Evolutionary conservation across 2,113 vertebrate genomes (phyloP).

Genomic region (Protobothrops flavoviridis): DNA sequence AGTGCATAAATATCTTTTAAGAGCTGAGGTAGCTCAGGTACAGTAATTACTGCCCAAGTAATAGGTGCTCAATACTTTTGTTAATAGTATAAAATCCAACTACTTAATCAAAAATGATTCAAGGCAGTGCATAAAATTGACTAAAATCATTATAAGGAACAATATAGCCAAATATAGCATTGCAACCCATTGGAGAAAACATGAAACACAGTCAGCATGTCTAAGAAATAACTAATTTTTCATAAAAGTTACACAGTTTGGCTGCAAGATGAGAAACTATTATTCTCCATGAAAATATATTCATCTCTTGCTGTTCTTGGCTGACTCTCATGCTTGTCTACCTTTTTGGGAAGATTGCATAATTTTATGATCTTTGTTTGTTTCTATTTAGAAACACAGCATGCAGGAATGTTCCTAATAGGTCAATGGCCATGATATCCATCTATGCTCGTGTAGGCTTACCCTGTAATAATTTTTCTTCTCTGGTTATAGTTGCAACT

Average conservation of each 20-base stretch:
- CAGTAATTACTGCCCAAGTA: neutral
- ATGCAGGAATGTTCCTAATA: slow-evolving; percentile 53
- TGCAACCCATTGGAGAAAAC: neutral
- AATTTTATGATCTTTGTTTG: slow-evolving; percentile 56
- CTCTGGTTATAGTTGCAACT: slow-evolving; percentile 23
- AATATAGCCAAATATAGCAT: neutral
- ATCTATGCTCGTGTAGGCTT: slow-evolving; percentile 50
- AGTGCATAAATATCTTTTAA: neutral
- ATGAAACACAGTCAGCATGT: neutral
- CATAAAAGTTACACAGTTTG: slow-evolving; percentile 40
- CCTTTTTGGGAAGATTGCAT: slow-evolving; percentile 47
- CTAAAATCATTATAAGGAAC: neutral
- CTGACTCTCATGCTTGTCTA: slow-evolving; percentile 32
- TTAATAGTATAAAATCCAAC: neutral
- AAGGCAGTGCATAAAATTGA: neutral
- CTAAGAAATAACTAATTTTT: slow-evolving; percentile 39
- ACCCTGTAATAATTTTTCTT: slow-evolving; percentile 52
- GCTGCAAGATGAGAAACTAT: slow-evolving; percentile 44
- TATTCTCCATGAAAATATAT: slow-evolving; percentile 55
- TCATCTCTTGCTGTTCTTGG: slow-evolving; percentile 56
- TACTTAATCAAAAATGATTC: neutral
- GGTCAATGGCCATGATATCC: slow-evolving; percentile 49
- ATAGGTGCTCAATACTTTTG: neutral
- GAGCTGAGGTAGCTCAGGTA: neutral
- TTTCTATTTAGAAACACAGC: slow-evolving; percentile 54